Base-by-base conservation (phyloP, 2,888 invertebrate genomes). In the Coenonympha glycerion region DNA sequence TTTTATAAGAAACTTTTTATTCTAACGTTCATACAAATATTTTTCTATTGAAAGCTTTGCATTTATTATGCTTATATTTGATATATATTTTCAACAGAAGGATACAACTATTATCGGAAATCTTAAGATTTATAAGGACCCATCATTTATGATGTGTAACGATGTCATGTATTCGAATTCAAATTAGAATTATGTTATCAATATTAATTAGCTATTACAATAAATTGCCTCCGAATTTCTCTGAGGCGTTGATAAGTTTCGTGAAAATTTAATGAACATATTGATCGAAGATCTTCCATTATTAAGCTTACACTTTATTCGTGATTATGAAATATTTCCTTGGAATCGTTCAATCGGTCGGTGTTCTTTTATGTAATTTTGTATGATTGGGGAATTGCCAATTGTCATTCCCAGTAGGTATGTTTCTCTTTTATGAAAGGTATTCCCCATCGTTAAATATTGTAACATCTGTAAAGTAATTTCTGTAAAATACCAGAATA, bases 141-240 rank as follows among this genome's bases (percentile, higher is more conserved):
- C 69, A 37, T 42, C 59, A 73, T 73, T 68, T 72, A 65, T 72
- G 66, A 73, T 74, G 66, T 71, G 71, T 64, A 51, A 46, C 46
- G 50, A 57, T 49, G 55, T 69, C 70, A 71, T 73, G 65, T 68
- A 62, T 62, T 65, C 66, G 65, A 68, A 65, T 65, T 57, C 52
- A 55, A 58, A 62, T 58, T 55, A 54, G 53, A 56, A 62, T 61
- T 60, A 54, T 62, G 64, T 67, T 68, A 77, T 76, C 73, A 76
- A 77, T 77, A 77, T 76, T 76, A 76, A 78, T 73, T 69, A 65
- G 64, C 64, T 63, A 75, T 76, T 71, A 75, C 67, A 70, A 73
- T 71, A 73, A 59, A 49, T 56, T 53, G 49, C 55, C 51, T 47
- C 45, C 47, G 49, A 41, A 47, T 47, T 55, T 57, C 50, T 39